A percentile compares a stretch with the other conserved stretches of the same genome.
These are phyloP conservation scores for Mnemiopsis leidyi DNA, from an alignment of 37 sponge, comb jelly and placozoan genomes.

Conservation along the genomic window DNA sequence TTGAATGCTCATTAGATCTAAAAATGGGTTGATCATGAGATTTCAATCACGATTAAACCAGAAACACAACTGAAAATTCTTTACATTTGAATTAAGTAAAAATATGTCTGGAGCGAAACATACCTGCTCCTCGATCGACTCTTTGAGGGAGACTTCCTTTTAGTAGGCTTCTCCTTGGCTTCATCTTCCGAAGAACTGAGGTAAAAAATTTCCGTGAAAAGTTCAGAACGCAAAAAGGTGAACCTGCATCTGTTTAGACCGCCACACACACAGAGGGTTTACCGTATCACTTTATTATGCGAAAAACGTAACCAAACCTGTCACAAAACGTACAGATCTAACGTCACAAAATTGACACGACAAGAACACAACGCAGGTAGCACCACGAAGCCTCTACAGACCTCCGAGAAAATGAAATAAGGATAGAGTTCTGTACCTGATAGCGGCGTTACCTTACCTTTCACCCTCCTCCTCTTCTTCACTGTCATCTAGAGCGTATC, in stretches of 20 bases:
- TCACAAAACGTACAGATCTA: no score
- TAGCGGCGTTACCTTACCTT: conserved; percentile 45
- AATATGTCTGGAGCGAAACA: not conserved
- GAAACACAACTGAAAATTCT: not conserved
- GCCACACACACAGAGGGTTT: no score
- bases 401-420: no score
- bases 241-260: no score
- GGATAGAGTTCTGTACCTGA: not conserved
- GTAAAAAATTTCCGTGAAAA: no score
- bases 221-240: no score
- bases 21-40: not conserved
- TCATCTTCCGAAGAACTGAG: not conserved
- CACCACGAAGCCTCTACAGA: no score
- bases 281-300: no score
- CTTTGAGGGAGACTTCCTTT: not conserved
- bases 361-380: no score
- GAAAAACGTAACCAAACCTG: no score
- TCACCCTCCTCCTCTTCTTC: conserved; percentile 68
- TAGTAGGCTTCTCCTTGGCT: not conserved
- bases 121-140: conserved; percentile 20
- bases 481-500: conserved; percentile 62
- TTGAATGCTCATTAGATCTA: not conserved
- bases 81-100: no score
- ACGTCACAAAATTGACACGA: no score
- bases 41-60: not conserved